Evolutionary conservation across 2,113 vertebrate genomes (phyloP), one percentile per base, ranked within the genome.

Genomic region (Cryptotis parvus): DNA sequence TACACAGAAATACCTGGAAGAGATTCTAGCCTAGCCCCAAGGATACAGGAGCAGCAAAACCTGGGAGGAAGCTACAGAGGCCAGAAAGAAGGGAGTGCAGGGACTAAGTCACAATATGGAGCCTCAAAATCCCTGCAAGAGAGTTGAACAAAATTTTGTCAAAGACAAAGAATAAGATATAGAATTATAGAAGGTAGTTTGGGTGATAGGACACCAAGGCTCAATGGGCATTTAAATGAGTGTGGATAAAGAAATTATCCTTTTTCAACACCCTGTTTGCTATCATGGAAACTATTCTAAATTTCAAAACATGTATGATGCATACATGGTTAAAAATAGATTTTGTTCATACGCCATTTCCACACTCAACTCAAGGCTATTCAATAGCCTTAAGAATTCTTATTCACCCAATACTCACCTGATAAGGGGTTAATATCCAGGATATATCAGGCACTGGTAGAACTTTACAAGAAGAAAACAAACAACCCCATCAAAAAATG

Each of bases 21-120:
- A 84, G 29, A 33, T 31, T 10, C 24, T 26, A 31, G 52, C 45
- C 29, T 18, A 37, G 31, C 9, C 35, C 58, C 24, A 35, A 77
- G n/a, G 52, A 18, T 27, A 18, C 22, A 11, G 29, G 31, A 3
- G 10, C 24, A 33, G 9, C 80, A 22, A 83, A 43, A 66, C 29
- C 12, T 0, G 9, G 63, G 43, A 70, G 31, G 26, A 0, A 0
- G 31, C 76, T 9, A 9, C 76, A 35, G 16, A 37, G 29, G 33
- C 18, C 1, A 81, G 91, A 33, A 43, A 83, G 45, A 31, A 11
- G 12, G 27, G 5, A 58, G 6, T 16, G 15, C 26, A 37, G 49
- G 73, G 65, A 33, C 61, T 4, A 87, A 33, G 55, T 58, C 55
- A 65, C 2, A 1, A 20, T 35, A 29, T 61, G 75, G 27, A 31